Percentiles rank a stretch among this genome's conserved stretches.
Evolutionary conservation across 2,797 vertebrate genomes (phyloP).

Genomic region (Bryconaethiops microstoma): DNA sequence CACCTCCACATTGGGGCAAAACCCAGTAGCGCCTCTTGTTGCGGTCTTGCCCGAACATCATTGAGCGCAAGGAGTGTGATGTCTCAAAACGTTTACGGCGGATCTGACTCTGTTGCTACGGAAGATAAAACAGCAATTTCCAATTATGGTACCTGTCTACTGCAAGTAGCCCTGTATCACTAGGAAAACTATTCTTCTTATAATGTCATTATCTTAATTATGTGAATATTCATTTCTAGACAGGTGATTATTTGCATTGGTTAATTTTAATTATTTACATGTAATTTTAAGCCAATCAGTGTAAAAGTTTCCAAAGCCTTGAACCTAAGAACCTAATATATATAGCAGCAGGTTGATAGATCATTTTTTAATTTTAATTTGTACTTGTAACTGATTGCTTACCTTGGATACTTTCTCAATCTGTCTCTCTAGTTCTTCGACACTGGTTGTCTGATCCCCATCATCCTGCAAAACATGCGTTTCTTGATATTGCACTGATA

Average conservation of each 20-base stretch:
- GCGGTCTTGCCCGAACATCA: constrained; percentile 94
- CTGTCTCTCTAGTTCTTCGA: constrained; percentile 93
- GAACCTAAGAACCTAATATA: not conserved
- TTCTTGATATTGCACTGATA: constrained; percentile 16
- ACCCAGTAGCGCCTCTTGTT: constrained; percentile 95
- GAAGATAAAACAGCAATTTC: not conserved
- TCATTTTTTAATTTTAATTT: not conserved
- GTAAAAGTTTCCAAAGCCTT: not conserved
- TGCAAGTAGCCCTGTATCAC: not conserved
- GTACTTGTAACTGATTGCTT: constrained; percentile 52
- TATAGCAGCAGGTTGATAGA: not conserved
- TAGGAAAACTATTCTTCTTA: not conserved
- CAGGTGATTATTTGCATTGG: not conserved
- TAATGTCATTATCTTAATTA: not conserved
- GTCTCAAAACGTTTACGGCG: constrained; percentile 90
- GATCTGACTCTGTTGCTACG: constrained; percentile 92
- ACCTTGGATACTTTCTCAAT: constrained; percentile 93
- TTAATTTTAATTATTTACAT: too few relatives aligned
- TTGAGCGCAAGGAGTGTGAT: constrained; percentile 87
- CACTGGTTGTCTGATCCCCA: constrained; percentile 83
- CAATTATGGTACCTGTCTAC: not conserved
- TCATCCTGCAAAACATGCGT: constrained; percentile 81
- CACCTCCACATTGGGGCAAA: constrained; percentile 88
- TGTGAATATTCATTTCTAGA: not conserved
- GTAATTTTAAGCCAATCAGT: not conserved